These are phyloP conservation scores for Porites lutea DNA, from an alignment of 64 coral and sea anemone genomes.

Conservation along the genomic window DNA sequence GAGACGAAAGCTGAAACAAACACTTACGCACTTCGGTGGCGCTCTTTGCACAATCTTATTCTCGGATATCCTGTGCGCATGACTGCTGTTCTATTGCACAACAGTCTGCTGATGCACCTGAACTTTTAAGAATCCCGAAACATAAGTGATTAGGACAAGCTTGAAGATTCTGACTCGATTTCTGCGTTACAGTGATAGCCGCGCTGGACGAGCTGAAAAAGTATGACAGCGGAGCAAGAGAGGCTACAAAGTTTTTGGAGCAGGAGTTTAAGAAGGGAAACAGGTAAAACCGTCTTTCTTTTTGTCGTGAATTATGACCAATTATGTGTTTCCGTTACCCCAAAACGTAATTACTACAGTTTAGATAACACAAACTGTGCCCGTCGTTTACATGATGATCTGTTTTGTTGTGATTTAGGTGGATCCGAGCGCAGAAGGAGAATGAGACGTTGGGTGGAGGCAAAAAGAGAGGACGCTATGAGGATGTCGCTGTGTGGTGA, in stretches of 20 bases:
- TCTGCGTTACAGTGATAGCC: conserved; percentile 77
- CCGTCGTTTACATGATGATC: too few relatives aligned
- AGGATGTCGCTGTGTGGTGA: conserved; percentile 97
- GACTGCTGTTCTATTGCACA: too few relatives aligned
- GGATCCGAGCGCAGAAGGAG: conserved; percentile 97
- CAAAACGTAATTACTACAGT: too few relatives aligned
- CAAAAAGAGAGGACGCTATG: conserved; percentile 87
- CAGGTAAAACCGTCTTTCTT: conserved; percentile 57
- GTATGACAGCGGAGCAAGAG: conserved; percentile 90
- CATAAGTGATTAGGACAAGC: too few relatives aligned
- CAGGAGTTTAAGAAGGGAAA: conserved; percentile 93
- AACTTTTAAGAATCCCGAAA: too few relatives aligned
- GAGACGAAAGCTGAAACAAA: too few relatives aligned
- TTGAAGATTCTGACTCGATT: not conserved
- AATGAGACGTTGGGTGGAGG: conserved; percentile 60
- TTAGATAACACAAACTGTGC: too few relatives aligned
- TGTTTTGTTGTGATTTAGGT: conserved; percentile 50
- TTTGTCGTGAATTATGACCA: not conserved
- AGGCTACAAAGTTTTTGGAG: conserved; percentile 95
- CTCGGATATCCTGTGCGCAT: too few relatives aligned
- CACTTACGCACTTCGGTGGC: too few relatives aligned
- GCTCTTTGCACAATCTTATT: too few relatives aligned
- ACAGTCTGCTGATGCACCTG: too few relatives aligned
- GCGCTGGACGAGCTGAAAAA: conserved; percentile 98
- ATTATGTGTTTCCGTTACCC: too few relatives aligned